These are phyloP conservation scores for Patella caerulea DNA, from an alignment of 2,888 invertebrate genomes.

Conservation along the genomic window DNA sequence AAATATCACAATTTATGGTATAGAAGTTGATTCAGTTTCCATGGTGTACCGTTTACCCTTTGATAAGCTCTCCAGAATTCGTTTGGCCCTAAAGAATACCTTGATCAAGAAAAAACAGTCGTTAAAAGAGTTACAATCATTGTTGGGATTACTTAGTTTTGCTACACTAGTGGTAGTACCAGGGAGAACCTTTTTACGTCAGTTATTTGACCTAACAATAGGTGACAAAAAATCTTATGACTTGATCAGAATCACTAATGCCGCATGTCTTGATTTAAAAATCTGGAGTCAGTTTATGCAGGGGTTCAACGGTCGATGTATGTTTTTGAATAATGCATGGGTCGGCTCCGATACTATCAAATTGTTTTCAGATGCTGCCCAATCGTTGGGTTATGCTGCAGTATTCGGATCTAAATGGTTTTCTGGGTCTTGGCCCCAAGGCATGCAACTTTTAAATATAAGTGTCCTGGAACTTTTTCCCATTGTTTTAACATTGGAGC, in stretches of 20 bases:
- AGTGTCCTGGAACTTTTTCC: constrained; percentile 12
- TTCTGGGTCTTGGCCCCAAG: constrained; percentile 7
- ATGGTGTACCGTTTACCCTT: not conserved
- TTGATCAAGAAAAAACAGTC: no score
- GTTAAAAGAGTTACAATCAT: no score
- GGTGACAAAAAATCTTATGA: not conserved
- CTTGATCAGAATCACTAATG: not conserved
- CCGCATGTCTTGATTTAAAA: not conserved
- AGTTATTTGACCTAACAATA: not conserved
- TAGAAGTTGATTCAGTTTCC: not conserved
- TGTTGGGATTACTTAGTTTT: no score
- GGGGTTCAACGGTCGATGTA: not conserved
- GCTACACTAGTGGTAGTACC: no score
- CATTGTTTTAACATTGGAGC: not conserved
- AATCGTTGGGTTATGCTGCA: constrained; percentile 12
- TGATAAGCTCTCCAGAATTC: not conserved
- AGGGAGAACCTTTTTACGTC: not conserved
- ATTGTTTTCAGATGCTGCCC: constrained; percentile 12
- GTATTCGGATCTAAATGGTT: constrained; percentile 15
- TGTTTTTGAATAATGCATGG: not conserved
- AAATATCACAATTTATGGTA: not conserved
- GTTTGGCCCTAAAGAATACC: not conserved
- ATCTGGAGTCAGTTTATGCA: not conserved
- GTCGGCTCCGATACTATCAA: not conserved
- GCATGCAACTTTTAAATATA: constrained; percentile 3